phyloP scores from a whole-genome alignment of 2,888 invertebrate species.

The Pseudanteris insignis region DNA sequence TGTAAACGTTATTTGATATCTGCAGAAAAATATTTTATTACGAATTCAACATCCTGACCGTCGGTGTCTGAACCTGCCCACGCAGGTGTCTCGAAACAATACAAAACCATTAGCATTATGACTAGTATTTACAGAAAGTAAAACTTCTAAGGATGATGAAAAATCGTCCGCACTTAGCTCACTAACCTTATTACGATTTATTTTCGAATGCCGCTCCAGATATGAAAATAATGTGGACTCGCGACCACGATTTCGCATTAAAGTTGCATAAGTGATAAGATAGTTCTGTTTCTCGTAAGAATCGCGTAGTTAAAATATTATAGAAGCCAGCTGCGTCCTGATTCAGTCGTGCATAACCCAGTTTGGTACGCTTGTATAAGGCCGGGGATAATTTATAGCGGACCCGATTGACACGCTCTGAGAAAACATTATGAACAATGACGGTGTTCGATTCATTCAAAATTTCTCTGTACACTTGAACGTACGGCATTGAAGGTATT shows the following conservation, averaged over 20 bases:
- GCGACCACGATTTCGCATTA: constrained; percentile 37
- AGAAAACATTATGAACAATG: constrained; percentile 34
- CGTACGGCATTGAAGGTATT: constrained; percentile 7
- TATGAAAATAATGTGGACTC: constrained; percentile 24
- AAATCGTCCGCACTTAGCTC: too few species aligned
- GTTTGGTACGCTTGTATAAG: constrained; percentile 27
- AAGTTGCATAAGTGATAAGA: constrained; percentile 37
- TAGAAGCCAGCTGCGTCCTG: constrained; percentile 34
- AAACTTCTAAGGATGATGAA: too few species aligned
- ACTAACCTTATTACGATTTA: too few species aligned
- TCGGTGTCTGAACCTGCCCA: too few species aligned
- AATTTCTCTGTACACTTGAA: constrained; percentile 14
- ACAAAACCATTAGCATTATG: too few species aligned
- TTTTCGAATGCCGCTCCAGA: too few species aligned
- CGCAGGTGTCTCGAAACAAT: too few species aligned
- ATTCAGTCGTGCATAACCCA: constrained; percentile 27
- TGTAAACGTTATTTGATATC: too few species aligned
- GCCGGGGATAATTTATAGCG: constrained; percentile 41
- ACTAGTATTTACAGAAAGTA: too few species aligned
- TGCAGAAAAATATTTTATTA: too few species aligned
- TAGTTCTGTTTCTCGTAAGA: constrained; percentile 20
- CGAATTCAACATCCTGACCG: too few species aligned
- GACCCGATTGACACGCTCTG: constrained; percentile 25
- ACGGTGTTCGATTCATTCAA: constrained; percentile 23
- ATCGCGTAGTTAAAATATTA: constrained; percentile 34